A percentile compares a stretch with the other conserved stretches of the same genome.
These are phyloP conservation scores for Grallaria varia DNA, from an alignment of 2,113 vertebrate genomes.

Conservation along the genomic window DNA sequence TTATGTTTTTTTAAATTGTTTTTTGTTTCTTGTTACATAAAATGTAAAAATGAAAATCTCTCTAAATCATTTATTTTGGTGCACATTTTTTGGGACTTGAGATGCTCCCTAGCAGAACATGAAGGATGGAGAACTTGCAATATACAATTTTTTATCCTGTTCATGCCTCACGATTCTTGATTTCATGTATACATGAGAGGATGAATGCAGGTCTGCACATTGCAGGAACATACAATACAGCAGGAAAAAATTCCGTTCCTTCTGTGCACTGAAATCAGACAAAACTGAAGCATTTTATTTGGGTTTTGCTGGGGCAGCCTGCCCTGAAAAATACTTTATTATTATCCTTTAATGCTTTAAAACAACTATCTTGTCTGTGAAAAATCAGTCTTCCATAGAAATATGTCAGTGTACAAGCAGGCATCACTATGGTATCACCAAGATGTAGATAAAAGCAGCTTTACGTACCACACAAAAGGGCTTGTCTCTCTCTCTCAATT, in stretches of 20 bases:
- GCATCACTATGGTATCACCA: background rate
- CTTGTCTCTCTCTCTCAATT: background rate
- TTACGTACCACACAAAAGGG: background rate
- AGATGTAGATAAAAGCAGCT: background rate
- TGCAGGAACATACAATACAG: background rate
- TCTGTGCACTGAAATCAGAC: background rate
- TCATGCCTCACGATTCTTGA: background rate
- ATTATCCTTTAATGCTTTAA: background rate
- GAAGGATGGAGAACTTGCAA: background rate
- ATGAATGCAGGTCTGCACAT: background rate
- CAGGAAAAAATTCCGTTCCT: background rate
- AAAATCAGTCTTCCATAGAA: background rate
- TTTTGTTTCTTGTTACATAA: background rate
- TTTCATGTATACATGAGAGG: background rate
- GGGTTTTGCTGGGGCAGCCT: background rate
- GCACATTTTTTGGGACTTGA: background rate
- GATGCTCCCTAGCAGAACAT: background rate
- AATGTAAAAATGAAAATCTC: background rate
- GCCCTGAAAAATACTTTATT: background rate
- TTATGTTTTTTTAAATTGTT: background rate
- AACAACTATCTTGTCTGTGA: background rate
- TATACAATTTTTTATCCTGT: background rate
- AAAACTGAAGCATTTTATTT: background rate
- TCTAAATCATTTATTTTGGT: background rate
- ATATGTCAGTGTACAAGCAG: background rate